Conservation (phyloP, 2,888 invertebrate genomes). For the Suillia variegata region DNA sequence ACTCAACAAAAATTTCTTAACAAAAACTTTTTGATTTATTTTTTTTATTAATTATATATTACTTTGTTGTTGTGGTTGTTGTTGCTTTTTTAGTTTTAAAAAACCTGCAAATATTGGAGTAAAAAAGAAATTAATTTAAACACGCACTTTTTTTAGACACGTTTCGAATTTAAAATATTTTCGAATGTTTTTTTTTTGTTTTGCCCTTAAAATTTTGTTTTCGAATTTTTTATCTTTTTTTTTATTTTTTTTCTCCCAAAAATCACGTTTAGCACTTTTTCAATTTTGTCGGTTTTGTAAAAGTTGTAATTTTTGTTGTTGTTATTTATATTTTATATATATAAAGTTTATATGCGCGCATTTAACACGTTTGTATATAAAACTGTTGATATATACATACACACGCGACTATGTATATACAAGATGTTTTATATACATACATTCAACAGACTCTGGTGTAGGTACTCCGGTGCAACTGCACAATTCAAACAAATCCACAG, state of each 20-base stretch:
- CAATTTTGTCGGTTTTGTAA: not conserved
- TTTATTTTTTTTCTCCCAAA: not conserved
- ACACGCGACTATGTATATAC: no score
- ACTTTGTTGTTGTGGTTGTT: no score
- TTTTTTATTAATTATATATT: no score
- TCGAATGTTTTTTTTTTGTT: not conserved
- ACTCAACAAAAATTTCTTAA: conserved; percentile 52
- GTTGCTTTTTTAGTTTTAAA: conserved; percentile 20
- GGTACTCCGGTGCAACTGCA: not conserved
- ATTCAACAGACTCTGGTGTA: not conserved
- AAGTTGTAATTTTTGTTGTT: not conserved
- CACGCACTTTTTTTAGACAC: conserved; percentile 19
- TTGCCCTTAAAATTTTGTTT: no score
- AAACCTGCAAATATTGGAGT: conserved; percentile 23
- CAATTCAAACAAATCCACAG: not conserved
- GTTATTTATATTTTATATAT: not conserved
- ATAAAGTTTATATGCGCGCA: not conserved
- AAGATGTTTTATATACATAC: not conserved
- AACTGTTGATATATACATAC: not conserved
- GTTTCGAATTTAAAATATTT: not conserved
- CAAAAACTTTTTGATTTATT: conserved; percentile 41
- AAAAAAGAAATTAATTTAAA: conserved; percentile 19
- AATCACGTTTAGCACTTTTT: conserved; percentile 7
- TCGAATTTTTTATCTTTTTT: no score
- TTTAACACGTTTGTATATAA: not conserved